These are phyloP conservation scores for Cephus spinipes DNA, from an alignment of 2,888 invertebrate genomes.

Conservation along the genomic window DNA sequence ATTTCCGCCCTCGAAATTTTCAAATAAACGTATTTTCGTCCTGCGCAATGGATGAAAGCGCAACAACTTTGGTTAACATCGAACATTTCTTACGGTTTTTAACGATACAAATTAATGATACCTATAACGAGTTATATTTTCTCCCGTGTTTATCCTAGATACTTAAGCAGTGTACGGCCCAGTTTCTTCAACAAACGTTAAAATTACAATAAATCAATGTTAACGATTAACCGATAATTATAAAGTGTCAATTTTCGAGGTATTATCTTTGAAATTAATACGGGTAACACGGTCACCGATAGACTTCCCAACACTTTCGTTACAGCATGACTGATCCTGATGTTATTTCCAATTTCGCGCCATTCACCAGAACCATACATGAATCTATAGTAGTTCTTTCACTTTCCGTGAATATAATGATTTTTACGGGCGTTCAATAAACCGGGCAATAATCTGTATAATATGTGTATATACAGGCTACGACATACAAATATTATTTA, in stretches of 20 bases:
- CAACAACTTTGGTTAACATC: slow-evolving; percentile 45
- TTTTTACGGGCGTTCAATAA: slow-evolving; percentile 27
- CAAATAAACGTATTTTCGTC: slow-evolving; percentile 43
- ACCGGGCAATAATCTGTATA: slow-evolving; percentile 24
- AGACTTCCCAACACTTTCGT: neutral
- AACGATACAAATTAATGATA: slow-evolving; percentile 43
- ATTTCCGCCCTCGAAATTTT: slow-evolving; percentile 16
- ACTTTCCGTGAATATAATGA: slow-evolving; percentile 20
- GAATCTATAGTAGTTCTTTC: slow-evolving; percentile 15
- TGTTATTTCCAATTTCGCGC: neutral
- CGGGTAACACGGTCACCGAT: neutral
- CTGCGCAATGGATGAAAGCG: slow-evolving; percentile 48
- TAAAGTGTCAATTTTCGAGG: neutral
- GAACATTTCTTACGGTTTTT: slow-evolving; percentile 43
- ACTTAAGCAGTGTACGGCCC: slow-evolving; percentile 38
- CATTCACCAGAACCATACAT: neutral
- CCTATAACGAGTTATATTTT: slow-evolving; percentile 32
- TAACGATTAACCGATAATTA: neutral
- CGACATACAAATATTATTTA: slow-evolving; percentile 57
- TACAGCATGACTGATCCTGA: neutral
- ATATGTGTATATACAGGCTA: slow-evolving; percentile 50
- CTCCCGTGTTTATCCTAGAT: slow-evolving; percentile 34
- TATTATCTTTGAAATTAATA: neutral
- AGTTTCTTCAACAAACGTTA: slow-evolving; percentile 30
- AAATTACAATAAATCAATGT: slow-evolving; percentile 13